Evolutionary conservation across 2,797 vertebrate species (phyloP).

Genomic region (Melanogrammus aeglefinus): DNA sequence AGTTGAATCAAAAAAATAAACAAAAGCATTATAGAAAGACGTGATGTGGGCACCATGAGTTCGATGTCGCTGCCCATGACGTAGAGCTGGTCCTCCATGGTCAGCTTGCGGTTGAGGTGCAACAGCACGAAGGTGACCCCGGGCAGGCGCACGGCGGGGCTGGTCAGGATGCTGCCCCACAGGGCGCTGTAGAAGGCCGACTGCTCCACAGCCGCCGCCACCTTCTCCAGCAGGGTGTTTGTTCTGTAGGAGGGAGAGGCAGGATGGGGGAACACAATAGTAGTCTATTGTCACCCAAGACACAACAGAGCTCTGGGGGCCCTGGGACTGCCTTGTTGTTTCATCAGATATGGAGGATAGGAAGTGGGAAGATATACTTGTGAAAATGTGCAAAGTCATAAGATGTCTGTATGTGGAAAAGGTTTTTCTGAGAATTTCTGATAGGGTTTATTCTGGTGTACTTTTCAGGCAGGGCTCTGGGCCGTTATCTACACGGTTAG

Average conservation of each 20-base stretch:
- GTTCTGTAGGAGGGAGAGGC: constrained; percentile 70
- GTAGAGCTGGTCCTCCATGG: constrained; percentile 98
- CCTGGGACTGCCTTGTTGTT: background rate
- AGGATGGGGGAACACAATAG: background rate
- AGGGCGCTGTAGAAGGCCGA: constrained; percentile 95
- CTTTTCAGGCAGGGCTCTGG: background rate
- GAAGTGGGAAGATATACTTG: background rate
- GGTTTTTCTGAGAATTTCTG: background rate
- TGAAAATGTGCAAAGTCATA: background rate
- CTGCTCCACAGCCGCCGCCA: constrained; percentile 93
- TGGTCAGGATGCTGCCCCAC: constrained; percentile 98
- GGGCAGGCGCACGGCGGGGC: constrained; percentile 91
- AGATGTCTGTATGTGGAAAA: background rate
- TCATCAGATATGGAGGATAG: background rate
- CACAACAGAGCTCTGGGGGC: background rate
- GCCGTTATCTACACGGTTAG: background rate
- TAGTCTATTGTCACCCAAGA: background rate
- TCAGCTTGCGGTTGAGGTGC: constrained; percentile 95
- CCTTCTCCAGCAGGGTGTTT: constrained; percentile 93
- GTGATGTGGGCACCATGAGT: constrained; percentile 84
- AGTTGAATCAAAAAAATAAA: background rate
- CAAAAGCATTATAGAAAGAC: background rate
- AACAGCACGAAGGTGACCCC: constrained; percentile 94
- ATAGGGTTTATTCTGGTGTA: background rate
- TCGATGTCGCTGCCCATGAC: constrained; percentile 98